Base-by-base conservation (phyloP, 2,797 vertebrate species). In the Gadopsis marmoratus region DNA sequence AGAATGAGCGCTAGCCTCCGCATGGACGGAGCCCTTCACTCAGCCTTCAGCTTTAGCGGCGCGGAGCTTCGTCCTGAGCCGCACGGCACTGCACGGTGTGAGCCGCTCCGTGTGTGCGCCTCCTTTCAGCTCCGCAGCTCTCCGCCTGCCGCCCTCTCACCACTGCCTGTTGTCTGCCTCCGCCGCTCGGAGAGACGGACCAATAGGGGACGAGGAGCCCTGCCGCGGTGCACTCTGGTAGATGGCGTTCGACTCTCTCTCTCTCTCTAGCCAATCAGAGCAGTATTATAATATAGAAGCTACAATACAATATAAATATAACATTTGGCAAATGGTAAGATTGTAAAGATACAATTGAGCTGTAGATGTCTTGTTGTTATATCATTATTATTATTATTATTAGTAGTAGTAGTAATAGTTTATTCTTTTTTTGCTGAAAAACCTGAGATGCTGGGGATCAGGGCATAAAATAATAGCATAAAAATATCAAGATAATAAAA, bases 1-100 rank as follows among this genome's bases (percentile, higher is more conserved):
- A 98, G 92, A 90, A 95, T 77, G 92, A 96, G 94, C 88, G 95
- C 93, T 91, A 96, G 95, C 93, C 95, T 97, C 94, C 96, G 96
- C 97, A 97, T 98, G 96, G 94, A 97, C 96, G 95, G 94, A 95
- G 92, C 86, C 88, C 93, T 93, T 86, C 84, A 84, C 89, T 83
- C 78, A 81, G 78, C 78, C 76, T 86, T 71, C 86, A 89, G 89
- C 89, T 84, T 80, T 16, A 54, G 86, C 84, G 86, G 70, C 79
- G 63, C 61, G 81, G 86, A 87, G 83, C 73, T 74, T 89, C 77
- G 82, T 89, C 83, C 81, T 61, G 80, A 78, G 86, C 76, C 81
- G 84, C 85, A 76, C 79, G 35, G 72, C 60, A 9, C 76, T 79
- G 78, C 53, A 47, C 86, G 41, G 89, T 86, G 74, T 84, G 77